Conservation (phyloP, 2,888 invertebrate species). For the Pteria penguin region DNA sequence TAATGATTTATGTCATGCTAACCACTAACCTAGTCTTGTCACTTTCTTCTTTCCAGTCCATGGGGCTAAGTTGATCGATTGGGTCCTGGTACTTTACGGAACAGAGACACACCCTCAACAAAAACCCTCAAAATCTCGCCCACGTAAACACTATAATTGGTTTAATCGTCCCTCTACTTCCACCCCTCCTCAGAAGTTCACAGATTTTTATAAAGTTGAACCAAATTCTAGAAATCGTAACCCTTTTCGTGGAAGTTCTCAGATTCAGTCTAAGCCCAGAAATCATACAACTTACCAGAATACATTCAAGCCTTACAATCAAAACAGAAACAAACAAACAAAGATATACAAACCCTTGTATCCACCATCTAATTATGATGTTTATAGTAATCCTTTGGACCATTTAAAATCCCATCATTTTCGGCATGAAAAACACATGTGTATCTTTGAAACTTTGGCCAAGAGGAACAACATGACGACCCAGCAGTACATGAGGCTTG, state of each 20-base stretch:
- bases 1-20: background rate
- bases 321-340: background rate
- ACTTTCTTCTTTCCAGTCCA: conserved; percentile 66
- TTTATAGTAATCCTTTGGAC: conserved; percentile 20
- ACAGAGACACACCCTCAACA: conserved; percentile 82
- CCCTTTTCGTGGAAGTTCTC: background rate
- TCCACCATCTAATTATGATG: background rate
- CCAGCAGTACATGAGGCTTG: conserved; percentile 69
- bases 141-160: background rate
- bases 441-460: conserved; percentile 75
- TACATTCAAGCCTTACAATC: background rate
- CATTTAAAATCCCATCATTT: background rate
- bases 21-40: background rate
- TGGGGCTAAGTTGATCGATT: conserved; percentile 90
- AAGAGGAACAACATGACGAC: conserved; percentile 75
- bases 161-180: conserved; percentile 11
- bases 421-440: conserved; percentile 60
- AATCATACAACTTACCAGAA: background rate
- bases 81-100: conserved; percentile 96
- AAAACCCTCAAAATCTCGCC: conserved; percentile 39
- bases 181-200: conserved; percentile 17
- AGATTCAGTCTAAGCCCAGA: background rate
- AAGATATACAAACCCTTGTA: background rate
- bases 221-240: background rate
- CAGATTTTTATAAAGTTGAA: background rate